Conservation (phyloP, 2,113 vertebrate species). For the Azemiops feae region DNA sequence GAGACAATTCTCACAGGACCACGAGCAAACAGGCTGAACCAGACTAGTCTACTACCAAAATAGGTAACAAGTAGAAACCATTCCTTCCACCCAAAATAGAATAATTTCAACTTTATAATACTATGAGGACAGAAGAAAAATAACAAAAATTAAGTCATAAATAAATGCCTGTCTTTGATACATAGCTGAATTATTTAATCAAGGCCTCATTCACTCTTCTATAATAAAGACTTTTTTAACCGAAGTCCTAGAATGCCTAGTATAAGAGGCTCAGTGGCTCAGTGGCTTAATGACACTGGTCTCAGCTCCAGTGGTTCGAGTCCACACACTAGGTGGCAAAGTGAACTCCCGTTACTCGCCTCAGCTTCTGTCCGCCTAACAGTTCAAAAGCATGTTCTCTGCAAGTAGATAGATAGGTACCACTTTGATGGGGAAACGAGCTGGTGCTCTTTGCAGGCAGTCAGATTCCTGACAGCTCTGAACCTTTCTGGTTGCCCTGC, state of each 20-base stretch:
- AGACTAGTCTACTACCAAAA: background rate
- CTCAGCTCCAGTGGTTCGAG: background rate
- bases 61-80: background rate
- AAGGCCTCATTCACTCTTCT: background rate
- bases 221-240: background rate
- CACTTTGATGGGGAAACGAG: background rate
- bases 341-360: background rate
- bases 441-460: background rate
- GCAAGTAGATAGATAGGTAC: background rate
- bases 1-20: background rate
- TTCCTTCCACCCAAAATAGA: background rate
- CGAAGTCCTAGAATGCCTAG: background rate
- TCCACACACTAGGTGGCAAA: background rate
- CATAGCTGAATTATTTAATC: background rate
- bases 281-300: background rate
- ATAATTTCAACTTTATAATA: background rate
- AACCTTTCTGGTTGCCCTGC: background rate
- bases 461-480: background rate
- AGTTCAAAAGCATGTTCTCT: background rate
- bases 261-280: background rate
- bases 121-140: background rate
- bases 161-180: background rate
- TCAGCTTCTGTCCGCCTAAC: background rate
- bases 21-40: background rate
- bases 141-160: background rate